Evolutionary conservation across 1,140 invertebrate species (phyloP), one percentile per base, ranked within the genome.

Genomic region (Eriosoma lanigerum): DNA sequence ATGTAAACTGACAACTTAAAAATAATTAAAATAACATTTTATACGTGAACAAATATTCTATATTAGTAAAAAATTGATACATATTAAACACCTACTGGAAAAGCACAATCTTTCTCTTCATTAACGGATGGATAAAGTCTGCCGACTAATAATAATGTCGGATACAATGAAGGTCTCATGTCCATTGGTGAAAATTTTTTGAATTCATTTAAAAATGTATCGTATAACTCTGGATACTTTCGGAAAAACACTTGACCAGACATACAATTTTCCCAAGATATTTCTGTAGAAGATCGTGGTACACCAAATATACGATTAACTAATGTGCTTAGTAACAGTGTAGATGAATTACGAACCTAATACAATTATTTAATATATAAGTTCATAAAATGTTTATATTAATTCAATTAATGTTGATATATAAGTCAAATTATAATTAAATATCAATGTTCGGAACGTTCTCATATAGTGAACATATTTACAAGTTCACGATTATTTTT

Each of bases 291-390:
- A 0, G 89, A 89, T 80, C 93, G 88, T 83, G 92, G 92, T 0
- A 97, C 96, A 19, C 96, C 96, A 89, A 98, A 97, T 81, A 96
- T 92, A 83, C 96, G 88, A 26, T 91, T 92, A 81, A 97, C 90
- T n/a, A 98, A 86, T 3, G 94, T 89, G 82, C 92, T 91, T 82
- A 96, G 93, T 48, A 98, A 86, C 24, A 98, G 86, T 0, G 95
- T 95, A 0, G 94, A 91, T 0, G 95, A 92, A 86, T 98, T 98
- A 75, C 94, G 88, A 85, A 93, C 91, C 91, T 93, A 83, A 15
- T 85, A 84, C 83, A 29, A 78, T 29, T 38, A 38, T 38, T 38
- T 4, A 38, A 38, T n/a, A n/a, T n/a, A n/a, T n/a, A n/a, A n/a
- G n/a, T n/a, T n/a, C n/a, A n/a, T n/a, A n/a, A n/a, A n/a, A n/a